phyloP scores from a whole-genome alignment of 1,140 invertebrate species.

The Panagrolaimus sp. region DNA sequence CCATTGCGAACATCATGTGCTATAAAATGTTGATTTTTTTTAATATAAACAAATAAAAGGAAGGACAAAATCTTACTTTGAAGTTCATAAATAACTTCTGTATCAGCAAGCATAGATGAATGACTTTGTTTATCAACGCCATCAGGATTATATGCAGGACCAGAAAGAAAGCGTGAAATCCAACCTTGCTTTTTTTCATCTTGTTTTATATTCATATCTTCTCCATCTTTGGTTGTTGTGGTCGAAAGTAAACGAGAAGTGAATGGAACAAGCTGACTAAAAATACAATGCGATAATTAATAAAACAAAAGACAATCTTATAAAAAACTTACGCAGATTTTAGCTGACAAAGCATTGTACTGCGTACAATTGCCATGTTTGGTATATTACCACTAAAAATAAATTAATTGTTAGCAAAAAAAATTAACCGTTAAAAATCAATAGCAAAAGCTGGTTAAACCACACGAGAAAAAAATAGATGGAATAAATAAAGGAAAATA shows the following conservation, averaged over 20 bases:
- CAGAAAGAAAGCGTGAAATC: slow-evolving; percentile 35
- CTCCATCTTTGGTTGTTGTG: not conserved
- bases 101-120: slow-evolving; percentile 49
- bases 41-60: slow-evolving; percentile 1
- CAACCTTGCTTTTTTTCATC: slow-evolving; percentile 31
- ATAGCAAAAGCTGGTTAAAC: too few relatives aligned
- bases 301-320: too few relatives aligned
- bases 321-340: too few relatives aligned
- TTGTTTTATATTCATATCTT: not conserved
- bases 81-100: slow-evolving; percentile 52
- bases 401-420: too few relatives aligned
- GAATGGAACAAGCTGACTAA: too few relatives aligned
- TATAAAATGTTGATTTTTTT: slow-evolving; percentile 34
- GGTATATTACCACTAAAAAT: too few relatives aligned
- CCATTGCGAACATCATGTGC: slow-evolving; percentile 48
- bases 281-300: too few relatives aligned
- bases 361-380: too few relatives aligned
- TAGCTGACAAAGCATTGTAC: too few relatives aligned
- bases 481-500: too few relatives aligned
- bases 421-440: too few relatives aligned
- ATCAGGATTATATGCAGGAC: slow-evolving; percentile 39
- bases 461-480: too few relatives aligned
- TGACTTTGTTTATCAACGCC: slow-evolving; percentile 49
- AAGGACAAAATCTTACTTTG: slow-evolving; percentile 37
- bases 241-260: not conserved